Percentiles rank a stretch among this genome's conserved stretches.
Evolutionary conservation across 2,888 invertebrate species (phyloP).

Genomic region (Neoitamus cyanurus): DNA sequence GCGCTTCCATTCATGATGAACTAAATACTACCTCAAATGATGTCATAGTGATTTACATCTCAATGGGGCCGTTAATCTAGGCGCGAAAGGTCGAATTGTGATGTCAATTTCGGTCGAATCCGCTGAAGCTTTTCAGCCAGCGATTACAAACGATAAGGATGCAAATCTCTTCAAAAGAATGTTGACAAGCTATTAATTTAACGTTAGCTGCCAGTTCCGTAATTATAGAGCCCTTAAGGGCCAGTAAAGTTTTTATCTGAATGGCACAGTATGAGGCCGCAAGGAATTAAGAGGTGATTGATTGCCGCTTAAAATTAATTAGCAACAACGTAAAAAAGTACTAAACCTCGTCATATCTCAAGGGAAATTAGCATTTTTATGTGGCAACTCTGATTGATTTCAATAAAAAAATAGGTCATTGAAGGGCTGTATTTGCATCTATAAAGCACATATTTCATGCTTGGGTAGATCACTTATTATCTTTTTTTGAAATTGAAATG

Average conservation of each 20-base stretch:
- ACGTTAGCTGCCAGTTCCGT: not conserved
- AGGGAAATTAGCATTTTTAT: not conserved
- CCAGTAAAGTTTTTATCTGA: not conserved
- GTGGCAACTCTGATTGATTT: not conserved
- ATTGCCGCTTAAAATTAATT: not conserved
- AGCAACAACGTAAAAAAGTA: not conserved
- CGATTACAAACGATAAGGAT: not conserved
- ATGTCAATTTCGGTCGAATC: not conserved
- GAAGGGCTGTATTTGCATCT: not conserved
- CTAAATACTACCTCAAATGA: not conserved
- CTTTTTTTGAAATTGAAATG: not conserved
- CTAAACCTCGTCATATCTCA: not conserved
- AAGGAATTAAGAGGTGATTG: not conserved
- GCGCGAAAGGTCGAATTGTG: slow-evolving; percentile 6
- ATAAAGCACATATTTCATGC: not conserved
- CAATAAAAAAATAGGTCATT: not conserved
- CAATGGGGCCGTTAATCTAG: slow-evolving; percentile 13
- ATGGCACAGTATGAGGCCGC: not conserved
- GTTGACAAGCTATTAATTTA: not conserved
- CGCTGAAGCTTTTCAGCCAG: not conserved
- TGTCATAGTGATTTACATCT: slow-evolving; percentile 1
- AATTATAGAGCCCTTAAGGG: slow-evolving; percentile 11
- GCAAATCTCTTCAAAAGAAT: not conserved
- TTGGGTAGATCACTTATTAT: not conserved
- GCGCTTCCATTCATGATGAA: slow-evolving; percentile 7